Evolutionary conservation across 1,140 invertebrate species (phyloP).

Genomic region (Calephelis virginiensis): DNA sequence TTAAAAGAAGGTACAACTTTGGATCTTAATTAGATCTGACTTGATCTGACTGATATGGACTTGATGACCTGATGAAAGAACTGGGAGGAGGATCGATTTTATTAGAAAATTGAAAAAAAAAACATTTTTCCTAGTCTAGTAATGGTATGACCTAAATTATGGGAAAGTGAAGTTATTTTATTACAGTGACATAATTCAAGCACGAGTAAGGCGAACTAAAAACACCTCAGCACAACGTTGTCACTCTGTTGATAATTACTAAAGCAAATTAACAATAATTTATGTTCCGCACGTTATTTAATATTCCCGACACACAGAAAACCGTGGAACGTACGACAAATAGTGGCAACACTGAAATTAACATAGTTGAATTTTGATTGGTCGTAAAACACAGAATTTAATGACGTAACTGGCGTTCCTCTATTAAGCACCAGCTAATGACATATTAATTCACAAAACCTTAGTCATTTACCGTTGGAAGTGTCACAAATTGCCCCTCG

Average conservation of each 20-base stretch:
- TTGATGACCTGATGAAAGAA: no score
- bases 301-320: constrained; percentile 1
- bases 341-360: constrained; percentile 17
- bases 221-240: no score
- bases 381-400: constrained; percentile 8
- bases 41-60: no score
- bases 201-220: no score
- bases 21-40: no score
- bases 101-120: no score
- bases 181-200: no score
- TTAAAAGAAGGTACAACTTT: no score
- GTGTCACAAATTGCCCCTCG: constrained; percentile 7
- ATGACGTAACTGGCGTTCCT: not conserved
- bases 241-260: constrained; percentile 15
- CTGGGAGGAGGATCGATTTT: no score
- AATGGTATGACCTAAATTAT: no score
- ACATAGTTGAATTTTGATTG: constrained; percentile 23
- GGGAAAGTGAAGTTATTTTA: no score
- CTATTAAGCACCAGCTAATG: constrained; percentile 10
- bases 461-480: constrained; percentile 15
- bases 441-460: constrained; percentile 14
- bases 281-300: not conserved
- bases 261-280: constrained; percentile 9
- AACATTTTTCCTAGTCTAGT: no score
- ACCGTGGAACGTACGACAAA: not conserved